phyloP scores from a whole-genome alignment of 2,888 invertebrate species.

The Tiliacea aurago region DNA sequence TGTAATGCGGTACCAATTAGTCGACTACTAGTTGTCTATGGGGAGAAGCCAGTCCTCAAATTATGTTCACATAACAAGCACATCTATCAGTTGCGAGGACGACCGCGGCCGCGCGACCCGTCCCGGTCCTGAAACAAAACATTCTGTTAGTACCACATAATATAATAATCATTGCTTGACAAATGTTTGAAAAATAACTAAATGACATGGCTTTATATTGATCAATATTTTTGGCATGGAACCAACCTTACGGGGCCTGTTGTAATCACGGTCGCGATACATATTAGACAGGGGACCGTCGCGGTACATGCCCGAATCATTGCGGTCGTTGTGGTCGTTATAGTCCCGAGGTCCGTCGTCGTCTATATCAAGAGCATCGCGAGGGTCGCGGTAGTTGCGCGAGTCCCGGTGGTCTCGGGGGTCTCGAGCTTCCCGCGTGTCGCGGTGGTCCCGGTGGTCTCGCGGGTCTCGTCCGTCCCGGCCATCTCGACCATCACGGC shows the following conservation, averaged over 20 bases:
- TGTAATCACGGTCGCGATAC: conserved; percentile 86
- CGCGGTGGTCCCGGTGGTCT: conserved; percentile 73
- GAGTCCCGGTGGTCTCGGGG: conserved; percentile 61
- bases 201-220: background rate
- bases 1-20: conserved; percentile 86
- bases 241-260: conserved; percentile 84
- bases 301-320: conserved; percentile 68
- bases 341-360: conserved; percentile 74
- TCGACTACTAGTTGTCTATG: conserved; percentile 89
- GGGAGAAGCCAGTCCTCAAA: conserved; percentile 89
- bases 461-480: conserved; percentile 64
- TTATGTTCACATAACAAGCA: conserved; percentile 77
- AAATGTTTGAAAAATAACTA: background rate
- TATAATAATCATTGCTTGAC: conserved; percentile 1
- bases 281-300: conserved; percentile 72
- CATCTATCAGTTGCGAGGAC: conserved; percentile 84
- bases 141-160: conserved; percentile 20
- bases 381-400: conserved; percentile 68
- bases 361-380: conserved; percentile 71
- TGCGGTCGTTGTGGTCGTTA: conserved; percentile 75
- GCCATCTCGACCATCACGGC: conserved; percentile 68
- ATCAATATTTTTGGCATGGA: conserved; percentile 18
- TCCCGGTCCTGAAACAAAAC: conserved; percentile 84
- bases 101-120: conserved; percentile 87
- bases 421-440: conserved; percentile 70